phyloP scores from a whole-genome alignment of 2,888 invertebrate genomes.

The Caprella mutica region DNA sequence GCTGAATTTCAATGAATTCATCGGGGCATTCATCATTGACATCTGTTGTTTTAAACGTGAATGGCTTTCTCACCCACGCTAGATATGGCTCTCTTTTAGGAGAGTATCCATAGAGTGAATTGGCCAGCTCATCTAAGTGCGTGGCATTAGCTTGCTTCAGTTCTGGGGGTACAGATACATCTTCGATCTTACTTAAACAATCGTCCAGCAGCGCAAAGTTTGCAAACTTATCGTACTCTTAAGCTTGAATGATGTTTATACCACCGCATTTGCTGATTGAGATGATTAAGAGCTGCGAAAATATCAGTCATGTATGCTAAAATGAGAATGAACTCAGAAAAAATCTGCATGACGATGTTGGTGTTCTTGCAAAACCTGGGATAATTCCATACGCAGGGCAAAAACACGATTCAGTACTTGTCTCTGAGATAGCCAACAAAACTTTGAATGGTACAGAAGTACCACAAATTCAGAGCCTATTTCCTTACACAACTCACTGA shows the following conservation, averaged over 20 bases:
- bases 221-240: neutral
- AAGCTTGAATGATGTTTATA: neutral
- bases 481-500: constrained; percentile 22
- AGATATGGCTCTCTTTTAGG: constrained; percentile 13
- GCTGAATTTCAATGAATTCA: constrained; percentile 13
- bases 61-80: constrained; percentile 19
- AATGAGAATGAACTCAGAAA: constrained; percentile 26
- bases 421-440: constrained; percentile 17
- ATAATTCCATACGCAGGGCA: constrained; percentile 22
- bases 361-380: constrained; percentile 19
- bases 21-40: constrained; percentile 19
- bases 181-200: neutral
- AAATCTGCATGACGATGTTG: constrained; percentile 15
- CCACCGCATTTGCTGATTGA: constrained; percentile 18
- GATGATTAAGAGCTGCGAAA: constrained; percentile 16
- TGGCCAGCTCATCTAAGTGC: constrained; percentile 11
- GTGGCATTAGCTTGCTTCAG: constrained; percentile 10
- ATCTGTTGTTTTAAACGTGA: constrained; percentile 19
- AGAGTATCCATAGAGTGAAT: constrained; percentile 11
- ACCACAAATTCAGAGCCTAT: constrained; percentile 21
- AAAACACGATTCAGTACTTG: constrained; percentile 20
- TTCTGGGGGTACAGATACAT: too few relatives aligned
- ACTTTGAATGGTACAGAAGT: constrained; percentile 16
- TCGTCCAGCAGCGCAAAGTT: neutral
- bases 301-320: constrained; percentile 21